Evolutionary conservation across 2,888 invertebrate genomes (phyloP), one percentile per base, ranked within the genome.

Genomic region (Diarsia dahlii): DNA sequence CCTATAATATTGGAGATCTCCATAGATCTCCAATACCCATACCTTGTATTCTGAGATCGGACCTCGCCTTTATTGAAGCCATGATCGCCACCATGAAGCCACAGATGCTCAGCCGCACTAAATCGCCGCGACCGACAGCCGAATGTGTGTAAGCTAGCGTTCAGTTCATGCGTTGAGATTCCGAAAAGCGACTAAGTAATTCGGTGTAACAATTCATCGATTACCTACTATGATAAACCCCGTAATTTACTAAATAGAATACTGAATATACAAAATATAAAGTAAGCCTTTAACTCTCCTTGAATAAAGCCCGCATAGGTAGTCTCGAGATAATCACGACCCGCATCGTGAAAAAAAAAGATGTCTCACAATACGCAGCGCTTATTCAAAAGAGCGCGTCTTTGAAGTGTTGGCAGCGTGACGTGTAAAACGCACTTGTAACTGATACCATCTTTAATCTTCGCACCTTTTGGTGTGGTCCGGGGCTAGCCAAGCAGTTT

Each of bases 401-500:
- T 92, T 90, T 94, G 91, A 92, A 91, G 90, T 90, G 91, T 87
- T 84, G 89, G 83, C 88, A 85, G 88, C 90, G 90, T 92, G 93
- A 91, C 89, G 90, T 92, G 90, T 86, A 92, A 92, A 95, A 96
- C 95, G 95, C 96, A 95, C 95, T 94, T 89, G 89, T 89, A 84
- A 79, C 92, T 89, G 96, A 96, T 96, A 96, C 84, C 88, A 96
- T 96, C 96, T 96, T 95, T 94, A 96, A 96, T 96, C 95, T 95
- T 96, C 95, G 95, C 96, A 96, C 96, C 96, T 96, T 94, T 95
- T 94, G 92, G 94, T 94, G 91, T 91, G 93, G 93, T 91, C 92
- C 85, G 87, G 70, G 86, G 89, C 91, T 88, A 90, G 93, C 92
- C 93, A 88, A 92, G 91, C 91, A 89, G 90, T 94, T 94, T 94